phyloP scores from a whole-genome alignment of 1,140 invertebrate species.

The Leptinotarsa texana region DNA sequence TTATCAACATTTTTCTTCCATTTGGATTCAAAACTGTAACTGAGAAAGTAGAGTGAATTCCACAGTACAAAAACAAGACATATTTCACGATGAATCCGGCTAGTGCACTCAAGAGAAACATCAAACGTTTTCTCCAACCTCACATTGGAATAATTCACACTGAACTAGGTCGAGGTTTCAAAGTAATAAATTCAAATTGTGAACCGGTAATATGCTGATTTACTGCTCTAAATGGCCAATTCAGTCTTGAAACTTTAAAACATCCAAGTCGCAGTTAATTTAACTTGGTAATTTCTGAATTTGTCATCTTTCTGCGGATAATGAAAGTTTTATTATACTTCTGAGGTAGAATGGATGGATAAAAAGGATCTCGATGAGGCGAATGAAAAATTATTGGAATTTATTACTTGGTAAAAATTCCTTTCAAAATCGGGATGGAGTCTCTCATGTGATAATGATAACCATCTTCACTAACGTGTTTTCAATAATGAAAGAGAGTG shows the following conservation, averaged over 20 bases:
- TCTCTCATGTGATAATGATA: too few relatives aligned
- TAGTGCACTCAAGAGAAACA: neutral
- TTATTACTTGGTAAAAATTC: too few relatives aligned
- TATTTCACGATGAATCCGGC: neutral
- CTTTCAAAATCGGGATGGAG: too few relatives aligned
- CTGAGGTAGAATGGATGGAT: neutral
- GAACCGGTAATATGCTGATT: constrained; percentile 34
- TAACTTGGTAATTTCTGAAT: constrained; percentile 42
- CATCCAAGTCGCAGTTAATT: constrained; percentile 38
- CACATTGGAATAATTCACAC: constrained; percentile 10
- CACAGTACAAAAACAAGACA: neutral
- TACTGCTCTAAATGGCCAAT: constrained; percentile 39
- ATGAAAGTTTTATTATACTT: neutral
- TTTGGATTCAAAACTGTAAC: too few relatives aligned
- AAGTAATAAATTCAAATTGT: constrained; percentile 18
- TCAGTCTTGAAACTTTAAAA: constrained; percentile 41
- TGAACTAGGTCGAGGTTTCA: constrained; percentile 6
- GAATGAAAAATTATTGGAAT: too few relatives aligned
- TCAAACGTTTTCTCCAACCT: neutral
- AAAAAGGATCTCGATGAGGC: too few relatives aligned
- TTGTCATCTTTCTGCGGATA: constrained; percentile 39
- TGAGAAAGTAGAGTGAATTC: too few relatives aligned
- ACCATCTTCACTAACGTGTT: too few relatives aligned
- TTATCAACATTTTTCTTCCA: too few relatives aligned
- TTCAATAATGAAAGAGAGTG: too few relatives aligned